Evolutionary conservation across 2,797 vertebrate species (phyloP), one percentile per base, ranked within the genome.

Genomic region (Pteronotus mesoamericanus): DNA sequence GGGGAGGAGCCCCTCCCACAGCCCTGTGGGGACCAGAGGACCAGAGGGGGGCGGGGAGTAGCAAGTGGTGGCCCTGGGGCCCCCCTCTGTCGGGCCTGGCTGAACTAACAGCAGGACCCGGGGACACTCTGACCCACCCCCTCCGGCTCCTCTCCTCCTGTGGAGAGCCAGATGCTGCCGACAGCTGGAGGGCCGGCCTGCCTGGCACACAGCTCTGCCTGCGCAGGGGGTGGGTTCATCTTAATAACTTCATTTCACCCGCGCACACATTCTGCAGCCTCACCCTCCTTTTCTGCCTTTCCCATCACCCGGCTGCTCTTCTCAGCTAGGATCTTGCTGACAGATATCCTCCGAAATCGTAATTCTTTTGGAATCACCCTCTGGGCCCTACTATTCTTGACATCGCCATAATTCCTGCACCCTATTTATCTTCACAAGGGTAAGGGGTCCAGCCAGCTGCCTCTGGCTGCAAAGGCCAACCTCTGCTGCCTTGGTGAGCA

Each of bases 81-180:
- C 91, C 80, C 61, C 18, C 26, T 71, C 34, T 4, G 1, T 55
- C 61, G 82, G 68, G 21, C 46, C 84, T 6, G 55, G 74, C 83
- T 42, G 66, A 94, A 79, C 75, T 74, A 57, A 0, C 11, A 9
- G 82, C 53, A 12, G n/a, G 34, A 64, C 4, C 11, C 5, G 39
- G 82, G 24, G 93, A 44, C 87, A 2, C 55, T 74, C 82, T 94
- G 93, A 95, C 61, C 86, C 2, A 7, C 46, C 59, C 14, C 19
- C 77, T 32, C 61, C 55, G 1, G 29, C 90, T 71, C 57, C 15
- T 68, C 19, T 66, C 42, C 91, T 91, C 96, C 95, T 2, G 78
- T 0, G 5, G 95, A 97, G 95, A 96, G 95, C 97, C 97, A 98
- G 97, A 93, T 97, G 97, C 97, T 87, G 39, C 55, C 0, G 42